Conservation (phyloP, 1,140 invertebrate genomes). For the Reticulitermes speratus region DNA sequence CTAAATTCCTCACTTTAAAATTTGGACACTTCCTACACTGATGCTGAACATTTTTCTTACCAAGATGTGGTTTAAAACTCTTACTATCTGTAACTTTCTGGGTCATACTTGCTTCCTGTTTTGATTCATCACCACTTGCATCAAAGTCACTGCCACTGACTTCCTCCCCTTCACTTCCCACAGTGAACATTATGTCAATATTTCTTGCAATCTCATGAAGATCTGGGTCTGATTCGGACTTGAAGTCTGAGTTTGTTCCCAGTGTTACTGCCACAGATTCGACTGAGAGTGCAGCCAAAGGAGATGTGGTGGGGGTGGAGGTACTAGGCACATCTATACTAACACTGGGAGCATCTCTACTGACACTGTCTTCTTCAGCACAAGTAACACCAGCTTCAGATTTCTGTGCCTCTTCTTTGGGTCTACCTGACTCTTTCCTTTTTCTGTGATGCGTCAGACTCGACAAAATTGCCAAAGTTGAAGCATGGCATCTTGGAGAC, state of each 20-base stretch:
- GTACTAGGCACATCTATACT: neutral
- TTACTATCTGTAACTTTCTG: neutral
- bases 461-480: constrained; percentile 76
- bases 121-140: neutral
- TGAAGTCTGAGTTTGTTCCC: neutral
- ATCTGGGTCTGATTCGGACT: neutral
- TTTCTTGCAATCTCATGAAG: constrained; percentile 20
- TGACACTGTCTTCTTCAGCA: neutral
- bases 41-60: neutral
- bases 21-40: neutral
- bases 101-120: neutral
- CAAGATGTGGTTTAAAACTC: neutral
- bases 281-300: neutral
- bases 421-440: constrained; percentile 35
- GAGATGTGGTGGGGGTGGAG: neutral
- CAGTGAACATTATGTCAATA: constrained; percentile 1
- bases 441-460: constrained; percentile 59
- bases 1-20: neutral
- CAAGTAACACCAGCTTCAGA: neutral
- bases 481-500: constrained; percentile 80
- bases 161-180: neutral
- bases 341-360: neutral
- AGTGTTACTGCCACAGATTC: neutral
- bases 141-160: neutral
- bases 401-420: constrained; percentile 45